Evolutionary conservation across 2,888 invertebrate species (phyloP), one percentile per base, ranked within the genome.

Genomic region (Hybos culiciformis): DNA sequence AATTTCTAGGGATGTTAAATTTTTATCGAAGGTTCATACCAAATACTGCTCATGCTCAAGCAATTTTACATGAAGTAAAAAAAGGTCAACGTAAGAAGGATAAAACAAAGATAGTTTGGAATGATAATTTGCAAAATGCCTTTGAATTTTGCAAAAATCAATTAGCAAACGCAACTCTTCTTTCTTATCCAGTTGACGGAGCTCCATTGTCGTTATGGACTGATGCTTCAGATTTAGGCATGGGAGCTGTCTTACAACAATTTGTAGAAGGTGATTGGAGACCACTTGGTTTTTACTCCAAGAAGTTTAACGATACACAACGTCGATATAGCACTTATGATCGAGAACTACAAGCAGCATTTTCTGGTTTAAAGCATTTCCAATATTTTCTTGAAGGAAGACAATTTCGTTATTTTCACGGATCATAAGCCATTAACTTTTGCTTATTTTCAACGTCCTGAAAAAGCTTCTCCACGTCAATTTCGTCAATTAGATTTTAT

Each of bases 341-440:
- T 45, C 37, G 61, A 6, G 61, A 63, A 48, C 52, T 67, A 0
- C 48, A 61, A 4, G 61, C 60, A 0, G 58, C 62, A 1, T 66
- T 62, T 41, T 46, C 52, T 20, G 54, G 58, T 1, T 50, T 66
- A 1, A 54, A 55, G 34, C 48, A 47, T 32, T 51, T 49, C 36
- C 45, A 42, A 20, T 46, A 53, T 41, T 45, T 47, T 34, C 11
- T 48, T 4, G 47, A 50, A 33, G 47, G 42, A 5, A 19, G 48
- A 21, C n/a, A 26, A 6, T 50, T 41, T n/a, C 23, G 39, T 32
- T 2, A 40, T 48, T 3, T 43, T 23, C 12, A 45, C 45, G 9
- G 50, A 50, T 29, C 48, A 47, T 21, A 48, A 43, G 33, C 44
- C 45, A 2, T 12, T 48, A 6, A 39, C 41, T 1, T 58, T 44